Conservation (phyloP, 2,113 vertebrate genomes). For the Aleadryas rufinucha region DNA sequence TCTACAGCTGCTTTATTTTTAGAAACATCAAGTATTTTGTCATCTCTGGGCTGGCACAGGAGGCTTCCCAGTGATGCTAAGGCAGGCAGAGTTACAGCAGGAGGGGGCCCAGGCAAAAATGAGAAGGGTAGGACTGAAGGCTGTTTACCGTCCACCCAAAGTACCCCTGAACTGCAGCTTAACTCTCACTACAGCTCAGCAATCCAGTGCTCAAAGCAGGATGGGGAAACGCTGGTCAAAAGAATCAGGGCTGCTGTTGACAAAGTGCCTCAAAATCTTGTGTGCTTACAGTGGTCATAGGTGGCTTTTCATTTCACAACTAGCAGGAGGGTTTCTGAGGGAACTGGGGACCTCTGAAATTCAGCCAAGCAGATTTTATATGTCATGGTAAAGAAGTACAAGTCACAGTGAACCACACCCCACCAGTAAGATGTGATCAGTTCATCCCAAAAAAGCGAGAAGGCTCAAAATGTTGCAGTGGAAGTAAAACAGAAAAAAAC, state of each 20-base stretch:
- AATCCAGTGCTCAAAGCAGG: neutral
- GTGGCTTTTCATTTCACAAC: neutral
- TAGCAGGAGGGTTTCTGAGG: neutral
- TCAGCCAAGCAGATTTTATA: neutral
- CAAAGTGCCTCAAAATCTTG: neutral
- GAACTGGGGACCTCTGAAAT: neutral
- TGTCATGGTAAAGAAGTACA: neutral
- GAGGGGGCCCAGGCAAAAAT: neutral
- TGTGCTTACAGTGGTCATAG: accelerated
- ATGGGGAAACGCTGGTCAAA: neutral
- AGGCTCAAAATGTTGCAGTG: neutral
- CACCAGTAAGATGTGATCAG: neutral
- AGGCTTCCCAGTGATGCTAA: neutral
- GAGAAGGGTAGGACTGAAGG: neutral
- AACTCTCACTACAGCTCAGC: neutral
- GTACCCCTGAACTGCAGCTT: neutral
- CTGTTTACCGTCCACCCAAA: neutral
- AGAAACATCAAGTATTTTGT: neutral
- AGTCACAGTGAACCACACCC: neutral
- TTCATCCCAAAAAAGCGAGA: neutral
- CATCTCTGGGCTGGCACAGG: neutral
- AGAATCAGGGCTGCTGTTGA: neutral
- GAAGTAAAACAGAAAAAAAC: neutral
- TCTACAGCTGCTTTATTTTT: neutral
- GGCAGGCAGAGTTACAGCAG: neutral